These are phyloP conservation scores for Aegithalos caudatus DNA, from an alignment of 2,113 vertebrate species.

Conservation along the genomic window DNA sequence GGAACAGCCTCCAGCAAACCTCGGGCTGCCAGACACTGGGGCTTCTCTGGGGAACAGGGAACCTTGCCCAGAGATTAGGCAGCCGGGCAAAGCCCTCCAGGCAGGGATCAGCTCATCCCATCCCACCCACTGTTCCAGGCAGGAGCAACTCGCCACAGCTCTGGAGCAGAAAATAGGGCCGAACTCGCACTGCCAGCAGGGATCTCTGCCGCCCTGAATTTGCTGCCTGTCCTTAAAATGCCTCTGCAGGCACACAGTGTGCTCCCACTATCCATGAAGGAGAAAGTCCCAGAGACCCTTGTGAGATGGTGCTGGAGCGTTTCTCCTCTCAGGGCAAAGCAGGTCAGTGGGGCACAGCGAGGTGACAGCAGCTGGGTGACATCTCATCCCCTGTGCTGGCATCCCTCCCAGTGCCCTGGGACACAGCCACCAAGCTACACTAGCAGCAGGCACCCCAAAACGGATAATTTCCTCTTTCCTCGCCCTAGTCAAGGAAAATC, in stretches of 20 bases:
- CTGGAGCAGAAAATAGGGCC: not conserved
- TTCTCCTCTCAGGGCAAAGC: not conserved
- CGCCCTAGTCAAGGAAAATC: not conserved
- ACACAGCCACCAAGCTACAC: not conserved
- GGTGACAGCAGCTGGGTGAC: not conserved
- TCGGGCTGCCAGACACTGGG: not conserved
- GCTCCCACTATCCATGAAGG: not conserved
- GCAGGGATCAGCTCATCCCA: not conserved
- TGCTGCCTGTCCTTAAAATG: not conserved
- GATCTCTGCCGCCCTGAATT: not conserved
- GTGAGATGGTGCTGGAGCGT: fast-evolving
- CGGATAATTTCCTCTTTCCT: not conserved
- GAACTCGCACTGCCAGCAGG: not conserved
- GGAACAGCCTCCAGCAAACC: not conserved
- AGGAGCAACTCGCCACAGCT: fast-evolving
- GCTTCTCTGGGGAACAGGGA: not conserved
- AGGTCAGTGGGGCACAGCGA: not conserved
- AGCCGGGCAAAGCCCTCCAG: not conserved
- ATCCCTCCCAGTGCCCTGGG: not conserved
- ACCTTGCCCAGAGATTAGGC: not conserved
- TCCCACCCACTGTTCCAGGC: fast-evolving
- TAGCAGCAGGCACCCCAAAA: fast-evolving
- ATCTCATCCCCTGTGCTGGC: not conserved
- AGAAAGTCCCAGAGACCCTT: not conserved
- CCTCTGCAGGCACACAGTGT: fast-evolving